phyloP scores from a whole-genome alignment of 2,888 invertebrate genomes.

The Pemphredon lugubris region DNA sequence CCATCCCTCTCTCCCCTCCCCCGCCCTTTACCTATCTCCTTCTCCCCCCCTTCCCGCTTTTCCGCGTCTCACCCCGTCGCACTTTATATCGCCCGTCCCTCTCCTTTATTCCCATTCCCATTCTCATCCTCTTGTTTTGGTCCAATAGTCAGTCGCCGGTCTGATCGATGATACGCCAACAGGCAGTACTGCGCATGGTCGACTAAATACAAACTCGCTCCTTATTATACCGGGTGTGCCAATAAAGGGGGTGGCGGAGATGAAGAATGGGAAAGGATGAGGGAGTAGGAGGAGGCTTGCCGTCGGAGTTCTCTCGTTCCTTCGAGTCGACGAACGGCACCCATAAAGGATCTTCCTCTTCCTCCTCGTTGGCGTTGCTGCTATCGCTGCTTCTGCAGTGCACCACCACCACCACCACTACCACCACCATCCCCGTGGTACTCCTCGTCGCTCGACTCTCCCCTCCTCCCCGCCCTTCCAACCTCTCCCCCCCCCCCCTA shows the following conservation, averaged over 20 bases:
- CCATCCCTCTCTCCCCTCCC: conserved; percentile 36
- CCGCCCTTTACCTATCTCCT: conserved; percentile 23
- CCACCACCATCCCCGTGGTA: not conserved
- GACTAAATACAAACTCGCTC: conserved; percentile 77
- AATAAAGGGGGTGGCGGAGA: conserved; percentile 67
- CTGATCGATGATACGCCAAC: conserved; percentile 81
- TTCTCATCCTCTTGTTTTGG: conserved; percentile 79
- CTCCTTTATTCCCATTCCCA: conserved; percentile 74
- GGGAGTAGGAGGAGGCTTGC: not conserved
- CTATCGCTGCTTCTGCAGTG: conserved; percentile 52
- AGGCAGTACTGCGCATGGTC: conserved; percentile 79
- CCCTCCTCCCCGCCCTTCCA: too few species aligned
- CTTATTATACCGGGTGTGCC: conserved; percentile 78
- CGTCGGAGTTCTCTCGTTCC: conserved; percentile 26
- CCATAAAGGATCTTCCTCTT: conserved; percentile 61
- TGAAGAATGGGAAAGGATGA: conserved; percentile 12
- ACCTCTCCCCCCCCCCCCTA: conserved; percentile 6
- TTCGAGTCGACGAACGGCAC: conserved; percentile 56
- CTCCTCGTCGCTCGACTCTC: too few species aligned
- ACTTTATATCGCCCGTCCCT: conserved; percentile 48
- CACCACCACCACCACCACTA: conserved; percentile 13
- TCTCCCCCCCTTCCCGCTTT: conserved; percentile 31
- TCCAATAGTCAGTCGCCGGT: conserved; percentile 79
- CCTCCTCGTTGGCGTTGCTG: conserved; percentile 45
- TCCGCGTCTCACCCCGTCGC: conserved; percentile 34